These are phyloP conservation scores for Leptodactylus fallax DNA, from an alignment of 2,797 vertebrate genomes.

Conservation along the genomic window DNA sequence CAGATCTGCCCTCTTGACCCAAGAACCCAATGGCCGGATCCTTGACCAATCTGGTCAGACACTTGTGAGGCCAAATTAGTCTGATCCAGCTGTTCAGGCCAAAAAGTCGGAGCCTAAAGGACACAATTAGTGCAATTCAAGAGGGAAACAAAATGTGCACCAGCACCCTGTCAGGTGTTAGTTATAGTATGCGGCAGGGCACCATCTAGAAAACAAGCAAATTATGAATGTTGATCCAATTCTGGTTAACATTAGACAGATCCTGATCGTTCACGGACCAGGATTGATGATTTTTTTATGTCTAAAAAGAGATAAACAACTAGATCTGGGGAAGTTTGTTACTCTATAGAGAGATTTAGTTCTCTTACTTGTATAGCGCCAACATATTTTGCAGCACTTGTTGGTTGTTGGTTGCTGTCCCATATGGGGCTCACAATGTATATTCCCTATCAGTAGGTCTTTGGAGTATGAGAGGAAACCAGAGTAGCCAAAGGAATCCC, in stretches of 20 bases:
- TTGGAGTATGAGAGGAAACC: too few relatives aligned
- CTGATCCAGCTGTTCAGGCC: constrained; percentile 8
- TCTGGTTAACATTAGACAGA: neutral
- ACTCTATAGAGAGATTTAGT: too few relatives aligned
- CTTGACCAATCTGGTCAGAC: constrained; percentile 20
- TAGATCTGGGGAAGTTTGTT: too few relatives aligned
- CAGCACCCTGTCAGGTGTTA: too few relatives aligned
- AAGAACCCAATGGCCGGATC: neutral
- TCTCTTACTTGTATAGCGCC: too few relatives aligned
- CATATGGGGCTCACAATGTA: too few relatives aligned
- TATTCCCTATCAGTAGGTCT: too few relatives aligned
- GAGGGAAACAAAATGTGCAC: too few relatives aligned
- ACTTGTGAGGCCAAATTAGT: constrained; percentile 13
- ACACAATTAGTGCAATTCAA: neutral
- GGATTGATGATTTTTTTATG: neutral
- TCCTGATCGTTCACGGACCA: neutral
- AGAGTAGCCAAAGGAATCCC: too few relatives aligned
- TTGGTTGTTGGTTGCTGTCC: too few relatives aligned
- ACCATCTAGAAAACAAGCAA: neutral
- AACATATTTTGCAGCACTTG: too few relatives aligned
- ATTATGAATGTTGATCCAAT: neutral
- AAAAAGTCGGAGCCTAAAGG: neutral
- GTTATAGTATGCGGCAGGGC: neutral
- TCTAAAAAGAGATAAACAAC: neutral
- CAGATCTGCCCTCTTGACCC: constrained; percentile 26